Conservation (phyloP, 2,888 invertebrate species). For the Diaphora mendica region DNA sequence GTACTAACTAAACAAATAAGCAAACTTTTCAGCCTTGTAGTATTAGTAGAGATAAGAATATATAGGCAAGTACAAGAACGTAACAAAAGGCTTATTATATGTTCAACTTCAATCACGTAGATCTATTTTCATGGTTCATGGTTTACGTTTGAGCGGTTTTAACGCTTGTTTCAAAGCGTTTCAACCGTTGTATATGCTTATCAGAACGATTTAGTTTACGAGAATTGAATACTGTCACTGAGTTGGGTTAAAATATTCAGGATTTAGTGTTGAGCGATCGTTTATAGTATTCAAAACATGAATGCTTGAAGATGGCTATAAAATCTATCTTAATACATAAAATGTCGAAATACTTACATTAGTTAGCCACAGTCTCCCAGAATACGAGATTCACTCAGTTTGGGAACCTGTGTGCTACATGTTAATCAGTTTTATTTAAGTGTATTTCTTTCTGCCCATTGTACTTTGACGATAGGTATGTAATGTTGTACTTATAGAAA, state of each 20-base stretch:
- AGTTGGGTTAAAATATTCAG: background rate
- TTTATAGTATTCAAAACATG: background rate
- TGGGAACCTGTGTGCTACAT: too few species aligned
- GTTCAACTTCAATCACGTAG: background rate
- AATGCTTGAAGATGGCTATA: background rate
- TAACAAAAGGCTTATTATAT: background rate
- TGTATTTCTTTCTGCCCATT: too few species aligned
- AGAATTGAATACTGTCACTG: background rate
- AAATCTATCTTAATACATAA: background rate
- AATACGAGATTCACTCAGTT: too few species aligned
- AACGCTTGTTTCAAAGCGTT: background rate
- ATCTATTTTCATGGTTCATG: slow-evolving; percentile 4
- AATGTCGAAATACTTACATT: background rate
- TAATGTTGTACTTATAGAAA: too few species aligned
- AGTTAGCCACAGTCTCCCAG: too few species aligned
- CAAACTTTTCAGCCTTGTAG: background rate
- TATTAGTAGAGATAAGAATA: background rate
- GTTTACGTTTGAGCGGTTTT: background rate
- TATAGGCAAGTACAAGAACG: background rate
- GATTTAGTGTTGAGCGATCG: background rate
- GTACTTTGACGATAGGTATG: too few species aligned
- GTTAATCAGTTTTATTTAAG: too few species aligned
- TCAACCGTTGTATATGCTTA: background rate
- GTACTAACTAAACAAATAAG: background rate
- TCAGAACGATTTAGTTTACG: background rate